phyloP scores from a whole-genome alignment of 2,113 vertebrate genomes.

The Excalfactoria chinensis region DNA sequence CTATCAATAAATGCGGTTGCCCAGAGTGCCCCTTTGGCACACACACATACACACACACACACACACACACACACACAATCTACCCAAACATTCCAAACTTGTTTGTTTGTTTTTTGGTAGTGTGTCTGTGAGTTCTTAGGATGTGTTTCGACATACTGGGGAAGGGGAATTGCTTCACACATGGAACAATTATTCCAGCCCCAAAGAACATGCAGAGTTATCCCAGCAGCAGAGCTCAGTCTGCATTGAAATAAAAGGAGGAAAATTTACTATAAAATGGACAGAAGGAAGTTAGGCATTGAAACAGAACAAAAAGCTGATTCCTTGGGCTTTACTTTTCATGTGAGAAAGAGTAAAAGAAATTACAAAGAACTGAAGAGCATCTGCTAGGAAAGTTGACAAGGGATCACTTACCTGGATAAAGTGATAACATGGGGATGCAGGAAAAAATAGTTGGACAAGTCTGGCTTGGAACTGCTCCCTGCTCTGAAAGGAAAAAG shows the following conservation, averaged over 20 bases:
- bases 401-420: rapidly evolving
- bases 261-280: neutral
- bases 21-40: neutral
- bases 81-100: neutral
- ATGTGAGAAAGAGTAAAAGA: neutral
- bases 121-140: neutral
- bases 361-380: neutral
- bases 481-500: neutral
- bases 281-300: neutral
- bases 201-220: neutral
- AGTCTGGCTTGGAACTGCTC: neutral
- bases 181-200: neutral
- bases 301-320: neutral
- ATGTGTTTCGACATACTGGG: neutral
- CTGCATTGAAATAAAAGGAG: neutral
- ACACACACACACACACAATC: neutral
- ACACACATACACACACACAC: rapidly evolving
- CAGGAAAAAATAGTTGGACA: neutral
- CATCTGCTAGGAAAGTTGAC: neutral
- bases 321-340: neutral
- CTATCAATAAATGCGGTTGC: neutral
- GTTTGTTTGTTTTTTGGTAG: neutral
- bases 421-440: neutral
- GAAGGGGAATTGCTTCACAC: neutral
- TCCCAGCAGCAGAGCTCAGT: neutral